These are phyloP conservation scores for Tinamus major DNA, from an alignment of 2,797 vertebrate species.

Conservation along the genomic window DNA sequence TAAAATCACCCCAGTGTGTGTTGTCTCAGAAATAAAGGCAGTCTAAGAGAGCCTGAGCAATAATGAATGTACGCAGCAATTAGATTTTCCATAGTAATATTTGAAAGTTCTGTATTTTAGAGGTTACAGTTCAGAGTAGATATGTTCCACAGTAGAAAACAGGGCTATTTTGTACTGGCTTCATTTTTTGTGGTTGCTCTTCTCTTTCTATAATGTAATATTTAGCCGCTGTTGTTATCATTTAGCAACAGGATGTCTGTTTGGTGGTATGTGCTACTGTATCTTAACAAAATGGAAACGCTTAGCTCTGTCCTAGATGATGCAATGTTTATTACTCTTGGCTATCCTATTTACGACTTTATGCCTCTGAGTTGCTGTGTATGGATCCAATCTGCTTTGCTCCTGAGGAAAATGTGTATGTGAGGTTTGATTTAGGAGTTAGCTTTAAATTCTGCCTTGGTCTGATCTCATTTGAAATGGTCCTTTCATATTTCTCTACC, in stretches of 20 bases:
- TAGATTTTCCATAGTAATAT: not conserved
- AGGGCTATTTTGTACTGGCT: not conserved
- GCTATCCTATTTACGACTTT: not conserved
- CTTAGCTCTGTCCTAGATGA: not conserved
- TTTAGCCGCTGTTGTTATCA: not conserved
- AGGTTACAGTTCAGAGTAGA: not conserved
- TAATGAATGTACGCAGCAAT: not conserved
- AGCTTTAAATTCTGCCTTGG: not conserved
- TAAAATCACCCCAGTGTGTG: not conserved
- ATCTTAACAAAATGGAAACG: constrained; percentile 4
- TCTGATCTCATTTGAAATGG: constrained; percentile 5
- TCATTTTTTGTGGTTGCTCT: not conserved
- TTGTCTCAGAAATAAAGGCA: not conserved
- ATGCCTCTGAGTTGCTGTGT: not conserved
- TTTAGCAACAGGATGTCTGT: not conserved
- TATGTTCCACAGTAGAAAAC: not conserved
- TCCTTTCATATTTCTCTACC: not conserved
- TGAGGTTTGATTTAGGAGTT: not conserved
- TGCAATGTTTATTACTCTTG: not conserved
- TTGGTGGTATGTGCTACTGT: not conserved
- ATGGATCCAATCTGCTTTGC: not conserved
- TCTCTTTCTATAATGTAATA: not conserved
- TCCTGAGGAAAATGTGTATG: not conserved
- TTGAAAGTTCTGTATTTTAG: not conserved
- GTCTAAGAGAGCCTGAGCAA: not conserved